These are phyloP conservation scores for Drosophila multiciliata DNA, from an alignment of 2,888 invertebrate species.

Conservation along the genomic window DNA sequence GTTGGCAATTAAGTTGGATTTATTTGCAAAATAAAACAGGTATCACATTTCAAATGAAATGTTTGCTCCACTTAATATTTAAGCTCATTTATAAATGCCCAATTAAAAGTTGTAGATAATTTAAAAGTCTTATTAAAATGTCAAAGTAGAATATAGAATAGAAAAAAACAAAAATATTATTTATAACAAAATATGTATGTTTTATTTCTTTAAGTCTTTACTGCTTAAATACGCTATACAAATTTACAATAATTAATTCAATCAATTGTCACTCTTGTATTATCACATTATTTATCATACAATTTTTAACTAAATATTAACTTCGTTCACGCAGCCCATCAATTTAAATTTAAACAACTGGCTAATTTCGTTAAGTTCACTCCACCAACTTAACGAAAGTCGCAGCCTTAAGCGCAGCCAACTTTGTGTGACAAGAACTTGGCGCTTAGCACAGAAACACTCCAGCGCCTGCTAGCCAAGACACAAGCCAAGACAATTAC, in stretches of 20 bases:
- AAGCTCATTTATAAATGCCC: neutral
- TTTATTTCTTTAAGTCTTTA: neutral
- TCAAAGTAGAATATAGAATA: neutral
- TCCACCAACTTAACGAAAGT: slow-evolving; percentile 10
- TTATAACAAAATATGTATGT: neutral
- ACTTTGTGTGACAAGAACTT: neutral
- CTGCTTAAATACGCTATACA: neutral
- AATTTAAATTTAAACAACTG: neutral
- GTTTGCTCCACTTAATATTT: neutral
- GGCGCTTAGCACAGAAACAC: slow-evolving; percentile 2
- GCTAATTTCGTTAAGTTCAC: neutral
- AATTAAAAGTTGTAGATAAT: accelerated
- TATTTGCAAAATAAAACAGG: neutral
- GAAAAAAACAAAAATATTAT: neutral
- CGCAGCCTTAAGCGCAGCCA: slow-evolving; percentile 23
- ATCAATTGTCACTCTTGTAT: neutral
- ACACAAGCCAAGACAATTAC: neutral
- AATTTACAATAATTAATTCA: neutral
- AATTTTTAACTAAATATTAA: neutral
- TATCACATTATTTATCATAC: neutral
- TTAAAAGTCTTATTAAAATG: neutral
- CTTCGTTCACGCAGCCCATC: neutral
- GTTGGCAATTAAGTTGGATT: neutral
- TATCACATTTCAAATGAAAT: neutral
- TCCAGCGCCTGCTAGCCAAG: neutral